Base-by-base conservation (phyloP, 2,113 vertebrate genomes). In the Lasiurus borealis region DNA sequence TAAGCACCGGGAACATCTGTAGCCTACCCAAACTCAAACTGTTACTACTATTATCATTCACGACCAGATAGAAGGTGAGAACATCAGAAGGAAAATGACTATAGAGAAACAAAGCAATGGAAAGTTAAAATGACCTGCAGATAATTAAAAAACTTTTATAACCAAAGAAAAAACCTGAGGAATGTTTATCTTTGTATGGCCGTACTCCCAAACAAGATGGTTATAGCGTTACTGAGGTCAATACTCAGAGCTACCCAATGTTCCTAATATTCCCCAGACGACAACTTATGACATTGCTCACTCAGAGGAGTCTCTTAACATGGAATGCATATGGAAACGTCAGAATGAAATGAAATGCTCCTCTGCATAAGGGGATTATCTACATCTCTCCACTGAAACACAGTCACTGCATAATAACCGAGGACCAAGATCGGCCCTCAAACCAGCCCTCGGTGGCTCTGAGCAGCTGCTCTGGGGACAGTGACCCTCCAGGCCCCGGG, bases 41-140 rank as follows among this genome's bases (percentile, higher is more conserved):
- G 78, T 66, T n/a, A 82, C 1, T 72, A 77, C 27, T 73, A 76
- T 36, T 71, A 77, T 66, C 77, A 96, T 46, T 92, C 71, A 62
- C n/a, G 40, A 82, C 52, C 76, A 91, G 93, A 91, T 40, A 75
- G 50, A 92, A 88, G 62, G 48, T 23, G 27, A 95, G 84, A 90
- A 59, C 40, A 40, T 40, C 40, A 40, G 40, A 40, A 40, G 40
- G 40, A 40, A 40, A 40, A 40, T 40, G 40, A 40, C 29, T 29
- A 27, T 1, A 92, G 19, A 62, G 15, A 83, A 90, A 94, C 36
- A 72, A 85, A 94, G 57, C 7, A 78, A 69, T 72, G 68, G 5
- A 54, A 94, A 88, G 44, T 76, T 87, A 93, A 78, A 84, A 96
- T 40, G 23, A 93, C 66, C 80, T 82, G 77, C 59, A 93, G 77